Base-by-base conservation (phyloP, 2,113 vertebrate species). In the Solea senegalensis region DNA sequence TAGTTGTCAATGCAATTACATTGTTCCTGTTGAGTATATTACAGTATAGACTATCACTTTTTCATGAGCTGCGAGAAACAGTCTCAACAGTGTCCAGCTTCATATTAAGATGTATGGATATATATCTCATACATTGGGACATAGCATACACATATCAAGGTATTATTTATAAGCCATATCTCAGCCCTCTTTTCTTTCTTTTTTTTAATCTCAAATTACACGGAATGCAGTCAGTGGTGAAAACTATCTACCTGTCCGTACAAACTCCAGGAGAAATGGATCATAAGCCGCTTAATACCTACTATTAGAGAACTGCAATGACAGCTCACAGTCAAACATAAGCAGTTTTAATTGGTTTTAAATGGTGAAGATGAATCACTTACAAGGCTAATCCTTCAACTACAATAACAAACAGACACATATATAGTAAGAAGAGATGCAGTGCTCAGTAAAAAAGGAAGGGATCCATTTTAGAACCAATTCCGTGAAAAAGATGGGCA, bases 311-410 rank as follows among this genome's bases (percentile, higher is more conserved):
- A 45, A 72, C 61, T 41, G 58, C 51, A 74, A 78, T 74, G 77
- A 58, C 63, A 79, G 68, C 74, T 66, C 15, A 5, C 11, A 71
- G 66, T 67, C 59, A 81, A 73, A 85, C 81, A 43, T 64, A 74
- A 81, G 64, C 60, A 44, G 50, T 68, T 86, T 68, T 71, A 80
- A 82, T 72, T 80, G 65, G 74, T 80, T 80, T 84, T 34, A 65
- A 56, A 64, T 79, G 65, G 50, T 62, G 39, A 65, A 66, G 59
- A 69, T 71, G 51, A 86, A 87, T 74, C 64, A 53, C 58, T 72
- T 59, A 73, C 44, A 66, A 65, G 55, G 46, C 60, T 78, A 83
- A 88, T 86, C 80, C 63, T 74, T 46, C 48, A 9, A 7, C 62
- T 68, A 45, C 16, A 73, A 72, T 48, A 74, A 76, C 76, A 74